Conservation (phyloP, 1,140 invertebrate genomes). For the Pissodes strobi region DNA sequence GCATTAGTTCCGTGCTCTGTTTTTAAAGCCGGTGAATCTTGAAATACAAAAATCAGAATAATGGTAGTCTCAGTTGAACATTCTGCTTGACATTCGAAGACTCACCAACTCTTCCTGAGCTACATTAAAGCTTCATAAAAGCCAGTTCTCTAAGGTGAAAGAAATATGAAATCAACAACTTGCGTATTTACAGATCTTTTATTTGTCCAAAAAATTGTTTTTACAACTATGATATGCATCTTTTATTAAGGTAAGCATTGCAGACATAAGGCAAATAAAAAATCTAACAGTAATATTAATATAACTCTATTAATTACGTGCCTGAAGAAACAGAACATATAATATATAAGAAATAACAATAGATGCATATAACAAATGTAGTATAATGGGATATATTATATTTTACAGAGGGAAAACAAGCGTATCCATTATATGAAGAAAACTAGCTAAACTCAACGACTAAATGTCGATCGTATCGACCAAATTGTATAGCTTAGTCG, state of each 20-base stretch:
- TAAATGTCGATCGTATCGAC: no score
- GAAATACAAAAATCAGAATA: no score
- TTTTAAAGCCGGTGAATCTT: no score
- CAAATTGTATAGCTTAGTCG: no score
- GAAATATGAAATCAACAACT: background rate
- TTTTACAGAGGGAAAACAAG: constrained; percentile 22
- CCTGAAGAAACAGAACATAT: constrained; percentile 18
- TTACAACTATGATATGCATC: constrained; percentile 88
- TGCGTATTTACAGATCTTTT: constrained; percentile 64
- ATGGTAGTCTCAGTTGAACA: no score
- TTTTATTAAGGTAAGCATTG: constrained; percentile 65
- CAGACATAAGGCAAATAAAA: constrained; percentile 46
- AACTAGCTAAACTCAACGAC: no score
- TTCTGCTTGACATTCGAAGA: no score
- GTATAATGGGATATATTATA: constrained; percentile 3
- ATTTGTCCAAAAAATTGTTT: constrained; percentile 71
- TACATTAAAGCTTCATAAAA: no score
- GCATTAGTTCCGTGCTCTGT: no score
- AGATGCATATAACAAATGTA: constrained; percentile 23
- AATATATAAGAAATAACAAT: constrained; percentile 14
- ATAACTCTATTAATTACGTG: constrained; percentile 1
- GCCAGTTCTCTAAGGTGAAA: no score
- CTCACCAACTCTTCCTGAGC: no score
- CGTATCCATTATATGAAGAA: constrained; percentile 4
- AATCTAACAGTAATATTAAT: background rate